Conservation (phyloP, 2,888 invertebrate genomes). For the Tipula confusa region DNA sequence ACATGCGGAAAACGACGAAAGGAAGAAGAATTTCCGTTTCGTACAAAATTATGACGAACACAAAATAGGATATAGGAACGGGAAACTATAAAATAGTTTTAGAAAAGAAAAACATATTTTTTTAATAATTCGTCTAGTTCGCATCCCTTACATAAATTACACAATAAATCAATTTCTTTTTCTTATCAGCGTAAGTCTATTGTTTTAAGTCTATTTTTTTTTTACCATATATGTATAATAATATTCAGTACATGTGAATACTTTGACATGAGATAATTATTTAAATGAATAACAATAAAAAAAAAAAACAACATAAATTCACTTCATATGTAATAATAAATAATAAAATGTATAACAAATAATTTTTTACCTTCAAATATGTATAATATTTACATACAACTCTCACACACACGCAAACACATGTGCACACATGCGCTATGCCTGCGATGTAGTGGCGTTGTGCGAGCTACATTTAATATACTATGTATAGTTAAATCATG, state of each 20-base stretch:
- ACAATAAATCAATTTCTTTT: conserved; percentile 3
- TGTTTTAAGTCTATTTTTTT: no score
- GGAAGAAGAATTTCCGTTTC: background rate
- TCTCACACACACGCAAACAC: background rate
- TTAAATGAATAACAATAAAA: background rate
- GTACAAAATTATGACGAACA: background rate
- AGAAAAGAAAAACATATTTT: no score
- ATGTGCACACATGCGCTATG: no score
- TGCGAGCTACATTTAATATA: background rate
- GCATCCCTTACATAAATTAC: background rate
- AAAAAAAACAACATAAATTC: background rate
- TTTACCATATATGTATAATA: background rate
- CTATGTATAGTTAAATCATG: no score
- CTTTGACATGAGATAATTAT: background rate
- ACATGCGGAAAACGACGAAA: background rate
- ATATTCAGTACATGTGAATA: background rate
- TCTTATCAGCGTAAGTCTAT: background rate
- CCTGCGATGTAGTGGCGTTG: background rate
- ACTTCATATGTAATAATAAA: background rate
- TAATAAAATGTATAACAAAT: background rate
- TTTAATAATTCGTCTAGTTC: background rate
- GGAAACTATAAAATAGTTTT: no score
- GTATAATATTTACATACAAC: no score
- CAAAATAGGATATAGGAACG: background rate
- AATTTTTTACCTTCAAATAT: background rate